phyloP scores from a whole-genome alignment of 2,888 invertebrate species.

The Biston stratarius region DNA sequence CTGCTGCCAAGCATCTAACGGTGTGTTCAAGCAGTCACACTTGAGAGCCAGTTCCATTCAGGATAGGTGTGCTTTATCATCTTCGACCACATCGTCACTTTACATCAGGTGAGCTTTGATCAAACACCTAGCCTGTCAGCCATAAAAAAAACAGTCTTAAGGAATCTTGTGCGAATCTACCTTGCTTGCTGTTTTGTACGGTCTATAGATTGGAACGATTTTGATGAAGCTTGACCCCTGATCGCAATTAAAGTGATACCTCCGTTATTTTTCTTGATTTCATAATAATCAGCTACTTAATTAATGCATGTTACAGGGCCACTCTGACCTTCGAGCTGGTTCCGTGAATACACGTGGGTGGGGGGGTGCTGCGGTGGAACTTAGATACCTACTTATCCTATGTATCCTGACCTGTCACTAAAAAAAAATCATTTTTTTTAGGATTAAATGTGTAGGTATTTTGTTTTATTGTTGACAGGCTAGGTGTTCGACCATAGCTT shows the following conservation, averaged over 20 bases:
- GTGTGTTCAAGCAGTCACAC: no score
- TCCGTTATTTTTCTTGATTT: slow-evolving; percentile 57
- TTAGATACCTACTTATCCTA: background rate
- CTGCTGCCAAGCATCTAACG: no score
- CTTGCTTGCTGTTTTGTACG: background rate
- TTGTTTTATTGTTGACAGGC: no score
- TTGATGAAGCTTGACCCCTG: slow-evolving; percentile 25
- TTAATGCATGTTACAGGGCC: slow-evolving; percentile 22
- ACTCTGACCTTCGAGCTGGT: slow-evolving; percentile 25
- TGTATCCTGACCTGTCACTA: background rate
- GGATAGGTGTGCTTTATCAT: no score
- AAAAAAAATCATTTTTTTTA: background rate
- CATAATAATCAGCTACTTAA: slow-evolving; percentile 47
- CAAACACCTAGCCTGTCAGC: no score
- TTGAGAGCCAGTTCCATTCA: no score
- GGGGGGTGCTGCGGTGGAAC: slow-evolving; percentile 1
- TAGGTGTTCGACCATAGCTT: no score
- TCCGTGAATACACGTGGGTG: slow-evolving; percentile 10
- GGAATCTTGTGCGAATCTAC: background rate
- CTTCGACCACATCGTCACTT: no score
- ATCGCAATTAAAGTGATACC: slow-evolving; percentile 44
- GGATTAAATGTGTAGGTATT: no score
- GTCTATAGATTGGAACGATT: slow-evolving; percentile 3
- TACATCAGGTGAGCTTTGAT: no score
- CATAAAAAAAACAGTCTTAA: no score